These are phyloP conservation scores for Nansenia antarctica DNA, from an alignment of 2,113 vertebrate genomes.

Conservation along the genomic window DNA sequence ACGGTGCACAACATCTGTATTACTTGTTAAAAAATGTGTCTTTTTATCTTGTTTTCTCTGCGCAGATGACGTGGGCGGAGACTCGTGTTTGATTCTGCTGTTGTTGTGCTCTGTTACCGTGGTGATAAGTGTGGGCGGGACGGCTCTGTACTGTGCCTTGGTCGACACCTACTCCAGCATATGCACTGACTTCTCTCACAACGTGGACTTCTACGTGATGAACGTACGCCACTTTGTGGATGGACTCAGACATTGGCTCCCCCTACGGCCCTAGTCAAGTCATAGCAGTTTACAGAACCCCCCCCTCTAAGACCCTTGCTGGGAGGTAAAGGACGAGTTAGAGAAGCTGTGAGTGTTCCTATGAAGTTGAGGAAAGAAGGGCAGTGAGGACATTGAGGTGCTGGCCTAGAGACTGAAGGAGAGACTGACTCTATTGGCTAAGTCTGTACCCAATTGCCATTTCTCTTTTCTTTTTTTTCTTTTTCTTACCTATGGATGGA, in stretches of 20 bases:
- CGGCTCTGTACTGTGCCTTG: slow-evolving; percentile 91
- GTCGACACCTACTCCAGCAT: slow-evolving; percentile 86
- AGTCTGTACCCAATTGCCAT: neutral
- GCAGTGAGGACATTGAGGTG: neutral
- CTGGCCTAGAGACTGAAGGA: no score
- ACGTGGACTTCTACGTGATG: slow-evolving; percentile 87
- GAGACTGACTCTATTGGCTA: no score
- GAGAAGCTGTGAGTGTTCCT: no score
- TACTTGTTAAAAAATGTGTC: neutral
- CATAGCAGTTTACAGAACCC: neutral
- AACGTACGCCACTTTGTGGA: slow-evolving; percentile 77
- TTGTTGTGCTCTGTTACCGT: slow-evolving; percentile 90
- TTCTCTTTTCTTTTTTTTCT: slow-evolving; percentile 8
- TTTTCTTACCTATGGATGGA: slow-evolving; percentile 5
- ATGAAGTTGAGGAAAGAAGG: no score
- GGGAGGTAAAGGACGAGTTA: no score
- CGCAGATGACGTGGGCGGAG: slow-evolving; percentile 86
- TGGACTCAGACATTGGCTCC: slow-evolving; percentile 83
- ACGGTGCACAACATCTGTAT: neutral
- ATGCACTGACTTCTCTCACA: slow-evolving; percentile 89
- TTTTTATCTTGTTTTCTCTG: slow-evolving; percentile 24
- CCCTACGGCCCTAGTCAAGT: slow-evolving; percentile 69
- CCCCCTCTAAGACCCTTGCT: no score
- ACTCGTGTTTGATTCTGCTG: slow-evolving; percentile 89
- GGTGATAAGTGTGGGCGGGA: slow-evolving; percentile 92